Conservation (phyloP, 2,113 vertebrate genomes). For the Sinosuthora webbiana region DNA sequence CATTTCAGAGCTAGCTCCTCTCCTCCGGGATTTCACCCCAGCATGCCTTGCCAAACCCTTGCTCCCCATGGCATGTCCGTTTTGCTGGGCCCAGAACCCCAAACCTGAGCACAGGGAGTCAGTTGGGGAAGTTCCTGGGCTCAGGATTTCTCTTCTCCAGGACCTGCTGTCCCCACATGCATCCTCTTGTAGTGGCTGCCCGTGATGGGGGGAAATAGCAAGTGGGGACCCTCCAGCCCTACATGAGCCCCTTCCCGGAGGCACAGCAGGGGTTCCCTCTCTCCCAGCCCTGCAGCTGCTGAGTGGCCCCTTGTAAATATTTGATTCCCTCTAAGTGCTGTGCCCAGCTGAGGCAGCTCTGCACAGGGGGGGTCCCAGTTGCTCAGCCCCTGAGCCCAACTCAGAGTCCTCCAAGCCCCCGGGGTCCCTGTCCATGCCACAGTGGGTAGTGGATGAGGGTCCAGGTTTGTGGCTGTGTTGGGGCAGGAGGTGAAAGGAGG, state of each 20-base stretch:
- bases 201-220: rapidly evolving
- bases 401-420: rapidly evolving
- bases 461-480: rapidly evolving
- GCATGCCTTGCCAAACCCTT: neutral
- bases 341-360: neutral
- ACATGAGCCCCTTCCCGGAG: rapidly evolving
- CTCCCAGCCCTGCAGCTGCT: neutral
- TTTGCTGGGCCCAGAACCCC: neutral
- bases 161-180: rapidly evolving
- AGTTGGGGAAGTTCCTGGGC: rapidly evolving
- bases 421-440: rapidly evolving
- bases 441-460: neutral
- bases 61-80: neutral
- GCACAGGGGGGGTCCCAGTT: too few species aligned
- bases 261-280: rapidly evolving
- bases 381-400: rapidly evolving
- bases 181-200: neutral
- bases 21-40: rapidly evolving
- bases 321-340: neutral
- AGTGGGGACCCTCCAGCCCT: neutral
- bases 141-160: neutral
- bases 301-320: neutral
- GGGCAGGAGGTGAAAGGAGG: neutral
- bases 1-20: neutral
- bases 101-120: rapidly evolving